Evolutionary conservation across 2,113 vertebrate genomes (phyloP).

Genomic region (Pseudolaguvia tuberculata): DNA sequence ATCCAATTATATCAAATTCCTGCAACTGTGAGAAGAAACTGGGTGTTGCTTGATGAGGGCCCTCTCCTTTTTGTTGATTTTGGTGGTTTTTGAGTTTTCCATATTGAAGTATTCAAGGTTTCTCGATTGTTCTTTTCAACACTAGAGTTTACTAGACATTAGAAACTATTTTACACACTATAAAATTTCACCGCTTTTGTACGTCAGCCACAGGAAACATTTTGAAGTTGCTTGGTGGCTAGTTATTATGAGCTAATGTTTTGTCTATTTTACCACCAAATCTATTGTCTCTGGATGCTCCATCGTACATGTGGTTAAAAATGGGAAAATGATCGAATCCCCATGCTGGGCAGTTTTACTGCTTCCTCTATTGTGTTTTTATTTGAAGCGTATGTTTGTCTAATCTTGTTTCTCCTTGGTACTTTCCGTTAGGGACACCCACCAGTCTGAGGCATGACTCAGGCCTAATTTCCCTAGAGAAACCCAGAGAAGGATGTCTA

Average conservation of each 20-base stretch:
- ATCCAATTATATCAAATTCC: conserved; percentile 31
- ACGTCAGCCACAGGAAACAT: conserved; percentile 20
- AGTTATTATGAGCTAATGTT: conserved; percentile 15
- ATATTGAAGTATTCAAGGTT: not conserved
- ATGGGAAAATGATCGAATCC: conserved; percentile 56
- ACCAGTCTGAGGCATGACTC: conserved; percentile 49
- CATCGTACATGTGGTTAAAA: conserved; percentile 47
- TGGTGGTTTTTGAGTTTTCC: not conserved
- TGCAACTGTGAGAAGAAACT: conserved; percentile 25
- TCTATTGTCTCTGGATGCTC: conserved; percentile 42
- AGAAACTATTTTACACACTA: conserved; percentile 9
- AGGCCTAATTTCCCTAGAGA: conserved; percentile 50
- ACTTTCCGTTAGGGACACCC: conserved; percentile 61
- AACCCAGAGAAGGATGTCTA: conserved; percentile 34
- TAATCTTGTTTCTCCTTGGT: conserved; percentile 65
- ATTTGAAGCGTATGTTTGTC: conserved; percentile 59
- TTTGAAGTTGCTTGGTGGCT: conserved; percentile 4
- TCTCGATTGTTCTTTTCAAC: not conserved
- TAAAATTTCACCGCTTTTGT: conserved; percentile 19
- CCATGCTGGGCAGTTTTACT: conserved; percentile 55
- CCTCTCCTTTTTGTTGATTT: not conserved
- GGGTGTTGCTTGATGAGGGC: not conserved
- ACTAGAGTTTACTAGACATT: conserved; percentile 4
- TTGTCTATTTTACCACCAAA: conserved; percentile 25
- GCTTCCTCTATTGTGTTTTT: conserved; percentile 53